A percentile compares a stretch with the other conserved stretches of the same genome.
Evolutionary conservation across 2,888 invertebrate genomes (phyloP).

Genomic region (Drosophila fungiperda): DNA sequence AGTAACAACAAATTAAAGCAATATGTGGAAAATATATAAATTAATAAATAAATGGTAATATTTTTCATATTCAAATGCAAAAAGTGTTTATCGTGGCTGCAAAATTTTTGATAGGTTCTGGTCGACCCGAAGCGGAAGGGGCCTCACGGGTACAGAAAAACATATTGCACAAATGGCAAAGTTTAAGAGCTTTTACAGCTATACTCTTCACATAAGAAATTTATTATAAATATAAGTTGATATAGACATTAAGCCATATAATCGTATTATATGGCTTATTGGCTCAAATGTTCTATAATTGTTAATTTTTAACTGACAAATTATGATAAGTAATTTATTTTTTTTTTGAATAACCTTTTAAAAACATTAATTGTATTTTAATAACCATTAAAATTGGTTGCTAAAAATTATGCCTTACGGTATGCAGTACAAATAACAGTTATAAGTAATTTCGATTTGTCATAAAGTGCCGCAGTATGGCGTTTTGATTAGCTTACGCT

Average conservation of each 20-base stretch:
- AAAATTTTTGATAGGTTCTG: too few species aligned
- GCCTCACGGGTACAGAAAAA: too few species aligned
- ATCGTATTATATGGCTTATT: neutral
- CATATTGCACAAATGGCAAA: too few species aligned
- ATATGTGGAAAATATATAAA: neutral
- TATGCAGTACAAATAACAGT: conserved; percentile 9
- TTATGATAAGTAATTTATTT: neutral
- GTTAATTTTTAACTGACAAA: neutral
- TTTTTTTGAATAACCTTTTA: neutral
- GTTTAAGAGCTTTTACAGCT: too few species aligned
- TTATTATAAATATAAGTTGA: neutral
- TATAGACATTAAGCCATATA: neutral
- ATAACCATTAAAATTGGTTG: neutral
- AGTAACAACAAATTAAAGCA: neutral
- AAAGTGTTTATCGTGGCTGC: neutral
- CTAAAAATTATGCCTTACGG: conserved; percentile 8
- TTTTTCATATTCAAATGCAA: neutral
- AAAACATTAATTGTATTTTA: neutral
- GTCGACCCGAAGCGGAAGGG: too few species aligned
- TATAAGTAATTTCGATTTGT: neutral
- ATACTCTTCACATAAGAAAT: too few species aligned
- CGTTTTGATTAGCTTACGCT: neutral
- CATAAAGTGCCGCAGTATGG: neutral
- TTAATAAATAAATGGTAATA: neutral
- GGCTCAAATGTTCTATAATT: neutral